Evolutionary conservation across 2,888 invertebrate species (phyloP).

Genomic region (Meghimatium bilineatum): DNA sequence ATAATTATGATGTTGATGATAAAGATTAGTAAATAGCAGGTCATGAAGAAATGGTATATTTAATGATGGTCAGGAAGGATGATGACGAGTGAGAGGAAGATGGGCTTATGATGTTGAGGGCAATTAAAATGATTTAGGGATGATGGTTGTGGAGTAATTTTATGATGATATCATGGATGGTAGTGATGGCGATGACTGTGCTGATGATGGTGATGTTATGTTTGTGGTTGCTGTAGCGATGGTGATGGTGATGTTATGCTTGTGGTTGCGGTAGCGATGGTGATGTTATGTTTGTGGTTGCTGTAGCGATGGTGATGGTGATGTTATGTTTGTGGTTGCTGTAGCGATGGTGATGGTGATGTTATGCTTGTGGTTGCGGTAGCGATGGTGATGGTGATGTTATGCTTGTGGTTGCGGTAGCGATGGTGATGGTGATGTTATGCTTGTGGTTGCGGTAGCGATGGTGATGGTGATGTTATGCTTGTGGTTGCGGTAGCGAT

Average conservation of each 20-base stretch:
- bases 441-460: too few species aligned
- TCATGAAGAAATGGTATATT: too few species aligned
- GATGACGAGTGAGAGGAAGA: not conserved
- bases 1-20: not conserved
- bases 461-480: too few species aligned
- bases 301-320: not conserved
- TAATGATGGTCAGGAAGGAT: too few species aligned
- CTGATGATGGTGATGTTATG: not conserved
- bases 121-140: not conserved
- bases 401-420: not conserved
- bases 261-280: not conserved
- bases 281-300: not conserved
- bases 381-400: not conserved
- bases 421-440: not conserved
- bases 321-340: not conserved
- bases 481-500: too few species aligned
- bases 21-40: too few species aligned
- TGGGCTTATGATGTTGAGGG: not conserved
- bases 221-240: not conserved
- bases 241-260: not conserved
- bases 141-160: too few species aligned
- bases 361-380: not conserved
- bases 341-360: not conserved
- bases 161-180: not conserved
- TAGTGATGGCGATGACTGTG: not conserved